Evolutionary conservation across 1,140 invertebrate genomes (phyloP).

Genomic region (Leptinotarsa undecemlineata): DNA sequence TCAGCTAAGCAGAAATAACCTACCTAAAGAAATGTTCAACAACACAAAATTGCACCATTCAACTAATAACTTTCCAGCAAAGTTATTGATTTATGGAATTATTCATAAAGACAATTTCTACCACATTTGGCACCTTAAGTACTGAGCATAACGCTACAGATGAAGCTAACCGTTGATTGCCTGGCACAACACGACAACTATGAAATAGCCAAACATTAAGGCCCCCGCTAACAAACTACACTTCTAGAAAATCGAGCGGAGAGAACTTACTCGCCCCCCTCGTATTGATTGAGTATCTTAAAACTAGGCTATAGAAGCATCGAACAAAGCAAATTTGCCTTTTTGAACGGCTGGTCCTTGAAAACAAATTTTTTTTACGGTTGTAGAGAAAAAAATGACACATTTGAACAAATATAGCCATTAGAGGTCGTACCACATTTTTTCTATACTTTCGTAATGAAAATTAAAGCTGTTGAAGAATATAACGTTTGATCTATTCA

Average conservation of each 20-base stretch:
- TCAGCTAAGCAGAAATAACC: no score
- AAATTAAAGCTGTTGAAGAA: not conserved
- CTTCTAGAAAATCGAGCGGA: conserved; percentile 14
- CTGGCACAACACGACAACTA: conserved; percentile 53
- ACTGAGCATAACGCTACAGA: conserved; percentile 42
- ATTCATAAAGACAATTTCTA: conserved; percentile 28
- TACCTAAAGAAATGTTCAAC: no score
- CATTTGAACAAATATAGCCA: not conserved
- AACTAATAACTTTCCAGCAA: not conserved
- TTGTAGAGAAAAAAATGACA: not conserved
- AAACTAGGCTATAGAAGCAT: conserved; percentile 30
- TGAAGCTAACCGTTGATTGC: conserved; percentile 50
- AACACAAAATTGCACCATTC: not conserved
- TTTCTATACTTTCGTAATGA: not conserved
- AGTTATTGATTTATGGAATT: conserved; percentile 34
- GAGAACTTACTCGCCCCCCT: conserved; percentile 1
- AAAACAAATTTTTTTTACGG: not conserved
- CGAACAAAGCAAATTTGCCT: not conserved
- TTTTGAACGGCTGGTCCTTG: not conserved
- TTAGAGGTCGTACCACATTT: not conserved
- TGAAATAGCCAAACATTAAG: conserved; percentile 50
- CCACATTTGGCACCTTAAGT: conserved; percentile 40
- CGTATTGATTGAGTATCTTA: conserved; percentile 37
- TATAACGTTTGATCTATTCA: not conserved
- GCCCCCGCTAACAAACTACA: conserved; percentile 47